Base-by-base conservation (phyloP, 2,797 vertebrate genomes). In the Rhincodon typus region DNA sequence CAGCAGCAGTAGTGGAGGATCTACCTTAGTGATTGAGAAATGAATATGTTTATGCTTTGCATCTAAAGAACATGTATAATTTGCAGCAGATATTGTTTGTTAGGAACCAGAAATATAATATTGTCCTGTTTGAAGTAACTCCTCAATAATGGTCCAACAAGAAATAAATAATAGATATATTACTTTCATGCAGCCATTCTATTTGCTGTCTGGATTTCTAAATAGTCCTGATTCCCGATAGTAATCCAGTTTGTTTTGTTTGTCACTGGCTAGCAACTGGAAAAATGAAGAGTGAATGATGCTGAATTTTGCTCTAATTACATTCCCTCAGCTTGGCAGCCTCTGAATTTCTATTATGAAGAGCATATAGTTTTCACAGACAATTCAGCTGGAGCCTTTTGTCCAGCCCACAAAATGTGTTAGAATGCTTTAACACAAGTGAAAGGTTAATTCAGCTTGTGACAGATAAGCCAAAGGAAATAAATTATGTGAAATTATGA, bases 41-140 rank as follows among this genome's bases (percentile, higher is more conserved):
- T 53, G 94, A 77, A 53, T 77, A 95, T 19, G 74, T 95, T 53
- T 77, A 93, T 69, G 66, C 66, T 93, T 93, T 93, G n/a, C 21
- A 93, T 93, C 66, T 10, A 69, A 93, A 69, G 90, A 42, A 42
- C 10, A 25, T 50, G 70, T 77, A 30, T 94, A 30, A 34, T 3
- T 17, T 46, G 94, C 12, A 53, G 25, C 21, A 17, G 42, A 72
- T 67, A 23, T 38, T 67, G 8, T 27, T 25, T 67, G 30, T 53
- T 53, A 88, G 86, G 12, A 88, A 57, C 79, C 38, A 84, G 38
- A 46, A 84, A 23, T 7, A 1, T 84, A 46, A 21, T 46, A 21
- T 21, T 82, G n/a, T 38, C 13, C 17, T 82, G 77, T 19, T 84
- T 38, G 46, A 23, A 46, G 6, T 21, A 46, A 84, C 23, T 21